A percentile compares a stretch with the other conserved stretches of the same genome.
Evolutionary conservation across 2,113 vertebrate species (phyloP).

Genomic region (Chrysochloris asiatica): DNA sequence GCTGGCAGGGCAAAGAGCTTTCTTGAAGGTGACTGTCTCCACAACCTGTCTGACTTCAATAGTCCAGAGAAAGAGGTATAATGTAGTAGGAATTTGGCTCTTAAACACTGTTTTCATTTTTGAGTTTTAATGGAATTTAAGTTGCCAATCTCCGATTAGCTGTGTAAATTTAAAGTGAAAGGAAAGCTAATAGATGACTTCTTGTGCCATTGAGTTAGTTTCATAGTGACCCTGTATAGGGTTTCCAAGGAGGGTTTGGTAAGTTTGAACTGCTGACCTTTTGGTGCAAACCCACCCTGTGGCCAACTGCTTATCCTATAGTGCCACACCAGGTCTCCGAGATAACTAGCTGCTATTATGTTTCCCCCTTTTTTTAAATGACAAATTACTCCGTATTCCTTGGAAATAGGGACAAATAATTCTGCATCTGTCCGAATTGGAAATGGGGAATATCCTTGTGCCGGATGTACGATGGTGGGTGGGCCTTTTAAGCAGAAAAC

Average conservation of each 20-base stretch:
- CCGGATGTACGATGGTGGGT: neutral
- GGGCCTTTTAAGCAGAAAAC: neutral
- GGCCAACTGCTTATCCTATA: too few relatives aligned
- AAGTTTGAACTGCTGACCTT: too few relatives aligned
- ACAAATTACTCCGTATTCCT: neutral
- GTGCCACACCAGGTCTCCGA: too few relatives aligned
- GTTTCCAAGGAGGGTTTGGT: too few relatives aligned
- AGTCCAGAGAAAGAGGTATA: constrained; percentile 57
- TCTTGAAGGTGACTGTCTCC: constrained; percentile 81
- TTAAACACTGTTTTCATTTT: constrained; percentile 49
- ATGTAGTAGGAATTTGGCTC: constrained; percentile 52
- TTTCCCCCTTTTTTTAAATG: neutral
- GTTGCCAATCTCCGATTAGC: constrained; percentile 16
- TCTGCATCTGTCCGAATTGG: neutral
- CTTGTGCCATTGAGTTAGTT: too few relatives aligned
- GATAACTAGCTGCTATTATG: neutral
- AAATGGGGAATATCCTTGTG: neutral
- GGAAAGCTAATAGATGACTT: neutral
- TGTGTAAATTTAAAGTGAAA: neutral
- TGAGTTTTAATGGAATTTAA: constrained; percentile 25
- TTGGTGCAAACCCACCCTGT: too few relatives aligned
- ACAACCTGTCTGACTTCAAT: constrained; percentile 73
- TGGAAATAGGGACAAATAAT: neutral
- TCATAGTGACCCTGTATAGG: too few relatives aligned
- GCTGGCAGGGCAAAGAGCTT: constrained; percentile 81